A percentile compares a stretch with the other conserved stretches of the same genome.
Evolutionary conservation across 2,797 vertebrate species (phyloP).

Genomic region (Phrynocephalus forsythii): DNA sequence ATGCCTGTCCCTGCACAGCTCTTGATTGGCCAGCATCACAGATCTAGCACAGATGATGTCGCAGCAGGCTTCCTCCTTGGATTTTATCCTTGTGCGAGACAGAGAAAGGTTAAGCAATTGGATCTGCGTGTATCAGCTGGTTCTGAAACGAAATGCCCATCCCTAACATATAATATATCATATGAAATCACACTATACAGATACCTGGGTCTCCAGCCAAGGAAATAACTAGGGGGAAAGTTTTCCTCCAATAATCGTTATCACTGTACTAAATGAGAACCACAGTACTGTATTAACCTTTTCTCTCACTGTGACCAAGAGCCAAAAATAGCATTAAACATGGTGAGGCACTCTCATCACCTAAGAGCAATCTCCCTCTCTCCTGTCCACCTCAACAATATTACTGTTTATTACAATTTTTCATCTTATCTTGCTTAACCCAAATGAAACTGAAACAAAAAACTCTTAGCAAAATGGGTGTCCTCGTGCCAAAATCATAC

Average conservation of each 20-base stretch:
- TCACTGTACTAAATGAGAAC: neutral
- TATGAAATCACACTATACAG: neutral
- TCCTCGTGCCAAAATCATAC: neutral
- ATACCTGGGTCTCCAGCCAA: neutral
- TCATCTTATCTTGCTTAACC: neutral
- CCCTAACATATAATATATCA: neutral
- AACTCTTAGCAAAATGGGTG: neutral
- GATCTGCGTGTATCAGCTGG: too few relatives aligned
- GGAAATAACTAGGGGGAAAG: neutral
- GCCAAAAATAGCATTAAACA: neutral
- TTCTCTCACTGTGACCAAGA: neutral
- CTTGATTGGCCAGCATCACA: too few relatives aligned
- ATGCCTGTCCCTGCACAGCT: too few relatives aligned
- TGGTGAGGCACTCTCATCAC: neutral
- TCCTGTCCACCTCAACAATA: neutral
- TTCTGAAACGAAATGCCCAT: too few relatives aligned
- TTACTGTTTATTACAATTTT: neutral
- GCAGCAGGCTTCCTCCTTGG: too few relatives aligned
- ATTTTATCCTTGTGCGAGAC: too few relatives aligned
- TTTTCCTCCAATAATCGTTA: neutral
- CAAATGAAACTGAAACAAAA: slow-evolving; percentile 1
- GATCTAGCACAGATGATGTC: too few relatives aligned
- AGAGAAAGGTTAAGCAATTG: too few relatives aligned
- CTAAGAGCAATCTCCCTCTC: neutral
- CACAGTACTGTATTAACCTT: neutral